Evolutionary conservation across 2,797 vertebrate species (phyloP).

Genomic region (Enteromius afrohamiltoni): DNA sequence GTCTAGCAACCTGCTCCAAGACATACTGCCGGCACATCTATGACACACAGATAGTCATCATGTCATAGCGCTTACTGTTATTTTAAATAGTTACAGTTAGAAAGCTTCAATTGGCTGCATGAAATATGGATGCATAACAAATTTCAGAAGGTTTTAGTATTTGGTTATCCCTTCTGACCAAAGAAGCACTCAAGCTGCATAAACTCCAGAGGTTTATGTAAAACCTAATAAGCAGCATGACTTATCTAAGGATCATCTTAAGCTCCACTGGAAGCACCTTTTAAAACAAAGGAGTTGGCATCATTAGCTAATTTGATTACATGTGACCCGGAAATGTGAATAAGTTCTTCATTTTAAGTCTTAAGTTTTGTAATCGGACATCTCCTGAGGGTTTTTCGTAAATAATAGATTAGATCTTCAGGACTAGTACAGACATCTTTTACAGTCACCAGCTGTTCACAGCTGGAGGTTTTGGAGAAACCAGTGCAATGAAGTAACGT

Average conservation of each 20-base stretch:
- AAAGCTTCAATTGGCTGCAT: not conserved
- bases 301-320: not conserved
- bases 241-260: not conserved
- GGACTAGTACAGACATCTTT: not conserved
- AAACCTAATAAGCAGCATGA: not conserved
- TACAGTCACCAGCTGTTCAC: not conserved
- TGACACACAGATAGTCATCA: conserved; percentile 47
- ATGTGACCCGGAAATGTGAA: not conserved
- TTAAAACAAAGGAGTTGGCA: not conserved
- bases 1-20: conserved; percentile 73
- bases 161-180: not conserved
- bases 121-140: not conserved
- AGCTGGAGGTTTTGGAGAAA: conserved; percentile 8
- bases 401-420: not conserved
- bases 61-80: not conserved
- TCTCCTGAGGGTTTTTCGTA: not conserved
- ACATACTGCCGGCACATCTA: conserved; percentile 75
- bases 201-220: not conserved
- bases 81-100: not conserved
- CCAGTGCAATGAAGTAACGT: not conserved
- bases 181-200: not conserved
- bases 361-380: not conserved
- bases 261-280: not conserved
- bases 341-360: not conserved
- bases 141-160: not conserved